Evolutionary conservation across 2,113 vertebrate species (phyloP), one percentile per base, ranked within the genome.

Genomic region (Lepus europaeus): DNA sequence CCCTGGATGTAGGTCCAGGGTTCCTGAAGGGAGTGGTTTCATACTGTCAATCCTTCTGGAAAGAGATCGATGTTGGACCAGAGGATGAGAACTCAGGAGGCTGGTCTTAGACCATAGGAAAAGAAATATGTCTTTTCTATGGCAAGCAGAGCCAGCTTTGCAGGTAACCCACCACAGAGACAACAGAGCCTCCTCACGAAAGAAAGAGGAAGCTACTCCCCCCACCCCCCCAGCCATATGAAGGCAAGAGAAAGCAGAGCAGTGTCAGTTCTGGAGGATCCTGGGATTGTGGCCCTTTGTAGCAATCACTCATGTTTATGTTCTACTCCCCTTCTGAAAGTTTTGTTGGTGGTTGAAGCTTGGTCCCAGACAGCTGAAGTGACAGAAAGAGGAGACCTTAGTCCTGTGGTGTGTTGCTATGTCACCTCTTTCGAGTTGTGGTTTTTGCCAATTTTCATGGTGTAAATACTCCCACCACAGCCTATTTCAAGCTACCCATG

Each of bases 251-350:
- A 59, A 64, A 73, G 56, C 1, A 31, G 78, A 88, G 19, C 59
- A 31, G 7, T 14, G 6, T 20, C 4, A 2, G 20, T 14, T 9
- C 7, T 0, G 5, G 39, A 31, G 36, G 33, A 10, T 45, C 6
- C 51, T 61, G 51, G 33, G 4, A 49, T 19, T 22, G 36, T 33
- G 77, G 31, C 19, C 33, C 11, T 45, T 39, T 20, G 3, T 8
- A 59, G 14, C 9, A 31, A 22, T 16, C 56, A 29, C 33, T 29
- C 31, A 3, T 39, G 59, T 87, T 56, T 80, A 66, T 22, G 9
- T 53, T 33, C 4, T 31, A 49, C 1, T 69, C 49, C 7, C 11
- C 29, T 63, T 49, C 68, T 27, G 16, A 29, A 11, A 1, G 68
- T 49, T 56, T 59, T 53, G 11, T 25, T 61, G 72, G 10, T 31